Evolutionary conservation across 2,888 invertebrate species (phyloP).

Genomic region (Hofmannophila pseudospretella): DNA sequence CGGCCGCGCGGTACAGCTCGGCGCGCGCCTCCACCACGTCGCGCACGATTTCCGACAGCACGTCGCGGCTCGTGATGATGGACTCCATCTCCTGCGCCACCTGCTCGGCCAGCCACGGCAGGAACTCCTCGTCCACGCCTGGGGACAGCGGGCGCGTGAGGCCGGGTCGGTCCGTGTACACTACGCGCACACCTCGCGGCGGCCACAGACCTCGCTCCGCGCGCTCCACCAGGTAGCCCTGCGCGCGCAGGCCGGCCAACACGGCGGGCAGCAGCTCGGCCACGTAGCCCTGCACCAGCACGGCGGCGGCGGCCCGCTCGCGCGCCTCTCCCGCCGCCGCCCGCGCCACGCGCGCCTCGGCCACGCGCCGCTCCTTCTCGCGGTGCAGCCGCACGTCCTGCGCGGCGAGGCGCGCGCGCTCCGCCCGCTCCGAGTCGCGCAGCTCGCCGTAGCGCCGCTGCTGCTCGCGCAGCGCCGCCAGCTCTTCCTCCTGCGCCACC

Average conservation of each 20-base stretch:
- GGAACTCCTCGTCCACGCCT: conserved; percentile 88
- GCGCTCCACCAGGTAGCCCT: conserved; percentile 82
- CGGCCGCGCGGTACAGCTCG: conserved; percentile 74
- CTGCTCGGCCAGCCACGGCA: conserved; percentile 92
- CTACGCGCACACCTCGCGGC: not conserved
- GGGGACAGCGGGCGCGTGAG: conserved; percentile 17
- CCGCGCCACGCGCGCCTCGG: conserved; percentile 82
- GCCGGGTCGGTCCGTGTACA: not conserved
- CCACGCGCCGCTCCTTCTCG: conserved; percentile 86
- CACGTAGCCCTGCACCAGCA: conserved; percentile 91
- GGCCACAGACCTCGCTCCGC: conserved; percentile 71
- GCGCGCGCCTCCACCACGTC: conserved; percentile 88
- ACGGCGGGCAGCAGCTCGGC: conserved; percentile 91
- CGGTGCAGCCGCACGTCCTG: conserved; percentile 83
- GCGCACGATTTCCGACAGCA: conserved; percentile 81
- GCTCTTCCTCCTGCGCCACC: conserved; percentile 95
- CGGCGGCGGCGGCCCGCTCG: conserved; percentile 88
- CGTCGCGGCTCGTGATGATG: conserved; percentile 87
- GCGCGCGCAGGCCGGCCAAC: conserved; percentile 86
- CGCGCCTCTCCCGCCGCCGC: conserved; percentile 85
- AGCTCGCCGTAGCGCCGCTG: conserved; percentile 82
- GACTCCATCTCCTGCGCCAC: conserved; percentile 89
- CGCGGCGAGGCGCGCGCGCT: conserved; percentile 88
- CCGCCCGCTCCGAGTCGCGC: conserved; percentile 89
- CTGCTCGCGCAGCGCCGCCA: conserved; percentile 87